Conservation (phyloP, 1,140 invertebrate species). For the Lerema accius region DNA sequence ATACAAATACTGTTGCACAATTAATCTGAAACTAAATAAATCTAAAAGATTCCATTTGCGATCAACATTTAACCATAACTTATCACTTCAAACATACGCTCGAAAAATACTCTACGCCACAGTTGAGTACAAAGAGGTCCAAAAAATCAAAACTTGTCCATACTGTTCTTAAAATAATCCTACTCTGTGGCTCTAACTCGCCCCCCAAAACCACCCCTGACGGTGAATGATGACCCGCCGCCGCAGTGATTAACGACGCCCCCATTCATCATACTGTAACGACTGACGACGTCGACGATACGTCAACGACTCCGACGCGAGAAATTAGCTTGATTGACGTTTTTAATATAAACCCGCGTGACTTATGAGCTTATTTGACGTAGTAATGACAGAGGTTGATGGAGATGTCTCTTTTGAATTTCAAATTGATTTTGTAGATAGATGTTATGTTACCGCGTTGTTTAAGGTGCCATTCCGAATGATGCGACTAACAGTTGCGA, state of each 20-base stretch:
- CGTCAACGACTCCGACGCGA: constrained; percentile 58
- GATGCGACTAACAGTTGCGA: too few species aligned
- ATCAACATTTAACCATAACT: too few species aligned
- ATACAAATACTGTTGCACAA: too few species aligned
- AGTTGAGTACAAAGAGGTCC: too few species aligned
- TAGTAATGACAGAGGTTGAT: constrained; percentile 26
- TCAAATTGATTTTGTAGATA: constrained; percentile 23
- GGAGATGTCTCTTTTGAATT: constrained; percentile 28
- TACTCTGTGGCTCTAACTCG: constrained; percentile 35
- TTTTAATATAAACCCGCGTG: constrained; percentile 53
- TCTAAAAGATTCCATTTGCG: too few species aligned
- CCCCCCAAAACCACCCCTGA: constrained; percentile 45
- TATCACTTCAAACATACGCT: too few species aligned
- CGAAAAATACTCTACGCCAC: too few species aligned
- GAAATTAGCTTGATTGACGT: constrained; percentile 67
- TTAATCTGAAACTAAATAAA: too few species aligned
- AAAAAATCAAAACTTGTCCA: constrained; percentile 2
- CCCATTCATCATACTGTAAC: constrained; percentile 65
- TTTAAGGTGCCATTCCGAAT: too few species aligned
- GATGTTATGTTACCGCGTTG: too few species aligned
- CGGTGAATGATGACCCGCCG: constrained; percentile 68
- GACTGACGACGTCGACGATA: constrained; percentile 54
- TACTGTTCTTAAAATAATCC: constrained; percentile 3
- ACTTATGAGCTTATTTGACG: constrained; percentile 33
- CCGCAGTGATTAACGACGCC: constrained; percentile 69